phyloP scores from a whole-genome alignment of 2,113 vertebrate species.

The Limanda limanda region DNA sequence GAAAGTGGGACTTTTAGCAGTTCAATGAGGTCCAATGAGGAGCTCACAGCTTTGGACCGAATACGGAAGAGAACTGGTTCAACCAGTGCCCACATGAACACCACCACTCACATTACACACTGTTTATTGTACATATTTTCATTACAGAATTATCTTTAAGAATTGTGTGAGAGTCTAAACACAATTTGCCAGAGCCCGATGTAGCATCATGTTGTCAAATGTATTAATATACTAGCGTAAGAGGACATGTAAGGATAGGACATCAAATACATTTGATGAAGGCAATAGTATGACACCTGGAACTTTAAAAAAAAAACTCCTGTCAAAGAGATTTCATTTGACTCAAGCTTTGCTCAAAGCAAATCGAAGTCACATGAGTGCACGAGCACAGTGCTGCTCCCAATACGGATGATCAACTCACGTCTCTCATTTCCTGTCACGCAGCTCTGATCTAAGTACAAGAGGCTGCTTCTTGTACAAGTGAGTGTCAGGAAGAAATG shows the following conservation, averaged over 20 bases:
- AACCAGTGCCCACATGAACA: neutral
- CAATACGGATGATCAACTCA: slow-evolving; percentile 40
- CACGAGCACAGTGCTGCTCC: slow-evolving; percentile 23
- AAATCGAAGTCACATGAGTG: slow-evolving; percentile 38
- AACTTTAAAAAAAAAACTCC: neutral
- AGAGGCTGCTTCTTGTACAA: neutral
- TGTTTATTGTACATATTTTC: neutral
- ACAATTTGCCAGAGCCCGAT: neutral
- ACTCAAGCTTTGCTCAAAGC: slow-evolving; percentile 1
- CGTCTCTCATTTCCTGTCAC: slow-evolving; percentile 57
- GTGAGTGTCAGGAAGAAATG: neutral
- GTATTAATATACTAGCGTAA: neutral
- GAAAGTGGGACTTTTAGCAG: neutral
- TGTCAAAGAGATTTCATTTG: slow-evolving; percentile 34
- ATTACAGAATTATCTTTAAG: too few species aligned
- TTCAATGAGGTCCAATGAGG: neutral
- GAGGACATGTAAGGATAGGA: too few species aligned
- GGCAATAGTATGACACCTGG: neutral
- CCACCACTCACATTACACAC: neutral
- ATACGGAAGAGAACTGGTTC: neutral
- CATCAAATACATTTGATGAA: neutral
- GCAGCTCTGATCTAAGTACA: neutral
- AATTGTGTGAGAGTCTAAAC: neutral
- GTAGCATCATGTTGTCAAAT: neutral
- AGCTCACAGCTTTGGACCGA: neutral